Evolutionary conservation across 2,113 vertebrate species (phyloP), one percentile per base, ranked within the genome.

Genomic region (Corythornis vintsioides): DNA sequence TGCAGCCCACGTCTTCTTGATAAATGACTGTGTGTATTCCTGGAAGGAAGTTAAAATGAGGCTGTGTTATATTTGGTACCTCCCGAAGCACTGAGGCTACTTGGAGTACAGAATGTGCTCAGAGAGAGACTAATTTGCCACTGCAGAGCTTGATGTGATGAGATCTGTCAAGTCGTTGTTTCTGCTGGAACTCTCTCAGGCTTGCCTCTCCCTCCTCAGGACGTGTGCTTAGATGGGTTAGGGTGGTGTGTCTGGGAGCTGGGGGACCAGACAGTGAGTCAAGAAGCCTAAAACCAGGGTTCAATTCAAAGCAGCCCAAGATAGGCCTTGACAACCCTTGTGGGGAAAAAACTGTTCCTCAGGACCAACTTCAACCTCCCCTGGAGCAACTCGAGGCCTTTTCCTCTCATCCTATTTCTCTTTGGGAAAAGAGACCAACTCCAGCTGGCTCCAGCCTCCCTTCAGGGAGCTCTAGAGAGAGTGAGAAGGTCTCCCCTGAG

Each of bases 51-150:
- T 90, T 86, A 87, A 94, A 94, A 74, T 3, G 65, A 70, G 63
- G 40, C 92, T 83, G 90, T 22, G 91, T 94, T 93, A 85, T 96
- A 93, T 97, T 94, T 89, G 94, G 91, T 93, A 26, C 81, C 90
- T 94, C 92, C 89, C 10, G 47, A 84, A 94, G 86, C 57, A 20
- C 80, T 42, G 83, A 93, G 92, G 83, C 88, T 80, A 69, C 93
- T 93, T 17, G 7, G 72, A 93, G 92, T 83, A 93, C 92, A 81
- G 80, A 88, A 74, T 91, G 91, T 95, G 90, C 96, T 93, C 71
- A 24, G 14, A 82, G 86, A 92, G 80, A 82, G 81, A 82, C 70
- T 86, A 35, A 57, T 86, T 91, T 92, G 88, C 91, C 40, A 16
- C 60, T 33, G 88, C 60, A 43, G 73, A 80, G 63, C 83, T 64